Percentiles rank a stretch among this genome's conserved stretches.
Evolutionary conservation across 2,797 vertebrate species (phyloP).

Genomic region (Cyprinodon diabolis): DNA sequence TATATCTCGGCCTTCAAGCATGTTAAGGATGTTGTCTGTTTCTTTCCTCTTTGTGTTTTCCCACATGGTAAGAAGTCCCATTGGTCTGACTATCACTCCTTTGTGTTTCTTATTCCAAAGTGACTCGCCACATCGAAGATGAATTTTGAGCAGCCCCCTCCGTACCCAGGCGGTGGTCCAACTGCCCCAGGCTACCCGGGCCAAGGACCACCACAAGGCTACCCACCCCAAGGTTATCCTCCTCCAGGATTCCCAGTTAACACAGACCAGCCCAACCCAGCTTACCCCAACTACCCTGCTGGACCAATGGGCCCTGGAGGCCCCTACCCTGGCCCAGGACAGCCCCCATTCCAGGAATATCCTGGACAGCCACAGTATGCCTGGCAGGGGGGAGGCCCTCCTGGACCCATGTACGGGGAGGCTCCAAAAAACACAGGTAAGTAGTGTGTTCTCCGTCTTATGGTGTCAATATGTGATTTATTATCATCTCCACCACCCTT

Average conservation of each 20-base stretch:
- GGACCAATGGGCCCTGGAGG: conserved; percentile 73
- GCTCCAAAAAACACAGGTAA: conserved; percentile 96
- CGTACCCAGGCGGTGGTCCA: conserved; percentile 86
- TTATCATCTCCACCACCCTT: too few relatives aligned
- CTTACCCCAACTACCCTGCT: conserved; percentile 70
- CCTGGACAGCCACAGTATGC: conserved; percentile 83
- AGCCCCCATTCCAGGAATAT: conserved; percentile 76
- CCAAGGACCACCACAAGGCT: conserved; percentile 80
- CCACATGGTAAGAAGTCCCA: background rate
- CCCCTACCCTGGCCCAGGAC: conserved; percentile 79
- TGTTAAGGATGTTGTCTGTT: background rate
- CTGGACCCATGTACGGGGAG: conserved; percentile 85
- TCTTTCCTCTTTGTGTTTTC: background rate
- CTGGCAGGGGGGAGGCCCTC: conserved; percentile 88
- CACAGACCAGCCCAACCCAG: conserved; percentile 83
- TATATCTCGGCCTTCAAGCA: background rate
- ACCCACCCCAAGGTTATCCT: conserved; percentile 85
- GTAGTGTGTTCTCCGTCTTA: background rate
- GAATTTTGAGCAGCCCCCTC: conserved; percentile 92
- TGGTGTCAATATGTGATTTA: background rate
- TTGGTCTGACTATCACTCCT: background rate
- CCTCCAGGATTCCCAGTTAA: conserved; percentile 88
- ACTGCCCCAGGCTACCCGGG: conserved; percentile 85
- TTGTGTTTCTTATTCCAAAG: conserved; percentile 65
- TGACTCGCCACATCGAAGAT: conserved; percentile 71